phyloP scores from a whole-genome alignment of 2,797 vertebrate species.

The Tapirus indicus region DNA sequence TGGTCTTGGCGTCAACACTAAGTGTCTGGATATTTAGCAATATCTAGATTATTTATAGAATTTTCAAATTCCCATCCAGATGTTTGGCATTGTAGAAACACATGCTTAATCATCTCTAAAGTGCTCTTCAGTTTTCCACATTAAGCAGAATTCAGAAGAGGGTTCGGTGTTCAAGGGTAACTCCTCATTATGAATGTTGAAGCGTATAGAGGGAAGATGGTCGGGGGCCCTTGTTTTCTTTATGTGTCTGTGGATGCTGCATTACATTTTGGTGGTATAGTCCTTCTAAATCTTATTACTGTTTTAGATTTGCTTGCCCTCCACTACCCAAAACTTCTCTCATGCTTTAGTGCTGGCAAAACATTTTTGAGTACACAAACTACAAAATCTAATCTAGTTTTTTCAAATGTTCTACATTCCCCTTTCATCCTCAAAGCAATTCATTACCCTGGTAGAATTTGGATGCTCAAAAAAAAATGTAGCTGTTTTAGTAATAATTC shows the following conservation, averaged over 20 bases:
- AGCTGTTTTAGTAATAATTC: not conserved
- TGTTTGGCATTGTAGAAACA: constrained; percentile 29
- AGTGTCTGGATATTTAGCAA: constrained; percentile 41
- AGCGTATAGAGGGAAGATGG: not conserved
- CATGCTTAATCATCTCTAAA: not conserved
- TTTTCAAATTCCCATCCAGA: constrained; percentile 40
- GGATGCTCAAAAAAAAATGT: not conserved
- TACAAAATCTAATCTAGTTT: not conserved
- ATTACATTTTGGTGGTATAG: not conserved
- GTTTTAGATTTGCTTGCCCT: not conserved
- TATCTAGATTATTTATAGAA: constrained; percentile 58
- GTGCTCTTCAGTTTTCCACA: not conserved
- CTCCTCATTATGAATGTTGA: not conserved
- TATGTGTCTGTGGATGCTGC: not conserved
- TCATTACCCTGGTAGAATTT: constrained; percentile 7
- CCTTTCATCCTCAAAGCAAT: constrained; percentile 7
- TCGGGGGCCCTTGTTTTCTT: not conserved
- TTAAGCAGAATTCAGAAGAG: not conserved
- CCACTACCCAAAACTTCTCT: not conserved
- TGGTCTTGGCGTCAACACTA: not conserved
- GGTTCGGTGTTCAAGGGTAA: not conserved
- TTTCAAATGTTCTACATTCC: not conserved
- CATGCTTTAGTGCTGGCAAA: constrained; percentile 8
- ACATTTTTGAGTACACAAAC: constrained; percentile 34
- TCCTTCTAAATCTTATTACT: not conserved